Conservation (phyloP, 2,888 invertebrate genomes). For the Andrena trimmerana region DNA sequence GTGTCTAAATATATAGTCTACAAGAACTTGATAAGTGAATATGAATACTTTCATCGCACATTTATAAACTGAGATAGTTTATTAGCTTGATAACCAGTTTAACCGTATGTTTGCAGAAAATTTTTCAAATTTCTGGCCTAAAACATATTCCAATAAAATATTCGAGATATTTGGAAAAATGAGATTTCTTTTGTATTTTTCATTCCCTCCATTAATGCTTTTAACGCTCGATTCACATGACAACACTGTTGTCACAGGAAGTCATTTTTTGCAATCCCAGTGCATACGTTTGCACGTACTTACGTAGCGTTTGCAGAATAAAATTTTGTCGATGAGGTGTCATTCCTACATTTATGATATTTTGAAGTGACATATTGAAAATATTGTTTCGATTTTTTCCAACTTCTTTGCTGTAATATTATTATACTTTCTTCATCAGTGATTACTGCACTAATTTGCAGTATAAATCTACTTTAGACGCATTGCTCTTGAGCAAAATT, state of each 20-base stretch:
- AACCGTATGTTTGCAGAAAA: too few species aligned
- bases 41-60: too few species aligned
- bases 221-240: not conserved
- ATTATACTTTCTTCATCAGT: too few species aligned
- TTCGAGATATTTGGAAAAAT: not conserved
- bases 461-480: not conserved
- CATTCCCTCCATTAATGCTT: not conserved
- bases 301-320: slow-evolving; percentile 4
- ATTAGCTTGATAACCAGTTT: too few species aligned
- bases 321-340: not conserved
- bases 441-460: not conserved
- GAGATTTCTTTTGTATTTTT: not conserved
- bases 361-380: not conserved
- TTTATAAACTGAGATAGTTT: too few species aligned
- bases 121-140: too few species aligned
- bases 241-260: slow-evolving; percentile 5
- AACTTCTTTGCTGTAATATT: too few species aligned
- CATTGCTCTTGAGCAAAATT: too few species aligned
- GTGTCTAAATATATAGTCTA: too few species aligned
- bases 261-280: slow-evolving; percentile 21
- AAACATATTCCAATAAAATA: not conserved
- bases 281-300: slow-evolving; percentile 21
- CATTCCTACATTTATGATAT: not conserved
- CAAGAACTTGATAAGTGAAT: too few species aligned
- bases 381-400: not conserved